A percentile compares a stretch with the other conserved stretches of the same genome.
These are phyloP conservation scores for Triplophysa yarkandensis DNA, from an alignment of 2,797 vertebrate genomes.

Conservation along the genomic window DNA sequence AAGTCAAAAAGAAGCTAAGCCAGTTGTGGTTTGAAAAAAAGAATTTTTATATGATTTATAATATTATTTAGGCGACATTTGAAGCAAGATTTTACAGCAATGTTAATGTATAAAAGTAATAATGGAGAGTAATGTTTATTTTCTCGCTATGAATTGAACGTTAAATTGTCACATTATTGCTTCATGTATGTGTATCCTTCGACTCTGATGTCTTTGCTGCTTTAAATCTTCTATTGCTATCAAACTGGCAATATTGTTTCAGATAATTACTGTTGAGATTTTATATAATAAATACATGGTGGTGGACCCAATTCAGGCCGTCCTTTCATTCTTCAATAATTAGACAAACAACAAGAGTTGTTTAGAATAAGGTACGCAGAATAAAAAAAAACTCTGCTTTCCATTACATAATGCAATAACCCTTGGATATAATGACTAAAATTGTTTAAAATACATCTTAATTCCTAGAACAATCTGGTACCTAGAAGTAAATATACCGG, in stretches of 20 bases:
- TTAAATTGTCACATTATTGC: too few relatives aligned
- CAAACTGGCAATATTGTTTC: not conserved
- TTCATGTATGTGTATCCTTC: too few relatives aligned
- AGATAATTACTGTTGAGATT: conserved; percentile 1
- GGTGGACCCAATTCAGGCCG: not conserved
- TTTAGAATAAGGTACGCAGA: too few relatives aligned
- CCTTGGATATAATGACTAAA: too few relatives aligned
- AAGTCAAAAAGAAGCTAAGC: conserved; percentile 47
- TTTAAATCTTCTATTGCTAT: not conserved
- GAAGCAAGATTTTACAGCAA: not conserved
- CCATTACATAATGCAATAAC: too few relatives aligned
- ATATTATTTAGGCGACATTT: not conserved
- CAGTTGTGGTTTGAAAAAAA: not conserved
- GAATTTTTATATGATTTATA: conserved; percentile 7
- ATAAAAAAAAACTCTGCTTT: too few relatives aligned
- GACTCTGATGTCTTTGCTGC: too few relatives aligned
- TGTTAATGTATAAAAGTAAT: not conserved
- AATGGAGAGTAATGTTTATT: not conserved
- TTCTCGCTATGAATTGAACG: too few relatives aligned
- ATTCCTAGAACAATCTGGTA: not conserved
- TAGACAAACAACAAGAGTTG: not conserved
- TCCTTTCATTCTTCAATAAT: not conserved
- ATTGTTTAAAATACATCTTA: too few relatives aligned
- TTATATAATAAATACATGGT: not conserved
- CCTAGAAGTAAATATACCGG: not conserved